A percentile compares a stretch with the other conserved stretches of the same genome.
These are phyloP conservation scores for Hippocampus abdominalis DNA, from an alignment of 2,113 vertebrate genomes.

Conservation along the genomic window DNA sequence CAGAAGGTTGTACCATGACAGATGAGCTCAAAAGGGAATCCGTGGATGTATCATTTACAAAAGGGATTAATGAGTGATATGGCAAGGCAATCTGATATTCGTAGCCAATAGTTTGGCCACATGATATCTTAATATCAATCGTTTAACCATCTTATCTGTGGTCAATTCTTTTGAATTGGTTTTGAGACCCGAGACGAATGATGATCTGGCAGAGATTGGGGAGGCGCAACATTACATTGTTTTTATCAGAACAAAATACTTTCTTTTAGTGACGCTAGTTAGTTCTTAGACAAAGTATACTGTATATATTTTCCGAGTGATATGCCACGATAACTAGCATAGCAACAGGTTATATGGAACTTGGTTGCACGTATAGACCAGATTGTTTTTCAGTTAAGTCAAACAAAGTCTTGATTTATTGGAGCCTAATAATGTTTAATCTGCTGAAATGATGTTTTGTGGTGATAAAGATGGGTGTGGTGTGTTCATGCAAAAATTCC, in stretches of 20 bases:
- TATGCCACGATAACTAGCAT: no score
- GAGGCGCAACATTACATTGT: slow-evolving; percentile 1
- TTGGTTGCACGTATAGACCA: no score
- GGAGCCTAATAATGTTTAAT: not conserved
- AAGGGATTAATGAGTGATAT: slow-evolving; percentile 42
- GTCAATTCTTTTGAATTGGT: slow-evolving; percentile 23
- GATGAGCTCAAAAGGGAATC: slow-evolving; percentile 32
- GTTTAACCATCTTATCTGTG: slow-evolving; percentile 25
- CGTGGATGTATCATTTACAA: slow-evolving; percentile 33
- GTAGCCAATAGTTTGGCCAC: slow-evolving; percentile 46
- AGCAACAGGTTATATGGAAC: no score
- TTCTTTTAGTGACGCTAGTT: not conserved
- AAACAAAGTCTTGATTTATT: not conserved
- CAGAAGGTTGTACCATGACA: slow-evolving; percentile 29
- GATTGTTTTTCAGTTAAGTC: not conserved
- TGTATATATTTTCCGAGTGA: not conserved
- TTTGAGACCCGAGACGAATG: slow-evolving; percentile 39
- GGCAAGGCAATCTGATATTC: slow-evolving; percentile 49
- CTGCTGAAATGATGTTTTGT: not conserved
- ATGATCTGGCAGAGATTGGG: slow-evolving; percentile 35
- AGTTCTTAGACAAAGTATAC: not conserved
- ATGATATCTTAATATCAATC: slow-evolving; percentile 57
- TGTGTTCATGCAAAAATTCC: no score
- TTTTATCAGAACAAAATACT: not conserved
- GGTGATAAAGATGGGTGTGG: not conserved